A percentile compares a stretch with the other conserved stretches of the same genome.
phyloP scores from a whole-genome alignment of 2,797 vertebrate species.

The Megalops cyprinoides region DNA sequence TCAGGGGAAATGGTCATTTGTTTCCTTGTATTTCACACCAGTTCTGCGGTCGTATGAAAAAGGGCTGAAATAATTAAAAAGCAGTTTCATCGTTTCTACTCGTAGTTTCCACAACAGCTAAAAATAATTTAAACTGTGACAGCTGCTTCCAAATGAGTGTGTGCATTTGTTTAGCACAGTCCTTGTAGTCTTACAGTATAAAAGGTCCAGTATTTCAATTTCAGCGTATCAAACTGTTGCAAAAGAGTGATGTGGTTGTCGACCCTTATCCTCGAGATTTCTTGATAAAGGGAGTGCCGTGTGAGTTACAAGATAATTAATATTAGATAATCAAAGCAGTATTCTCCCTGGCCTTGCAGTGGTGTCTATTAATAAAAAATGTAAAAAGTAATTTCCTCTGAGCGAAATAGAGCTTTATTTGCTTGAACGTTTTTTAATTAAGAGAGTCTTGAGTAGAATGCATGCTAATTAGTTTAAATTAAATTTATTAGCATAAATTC shows the following conservation, averaged over 20 bases:
- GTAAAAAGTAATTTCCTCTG: conserved; percentile 33
- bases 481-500: conserved; percentile 34
- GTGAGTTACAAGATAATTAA: conserved; percentile 33
- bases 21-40: neutral
- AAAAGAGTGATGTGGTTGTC: neutral
- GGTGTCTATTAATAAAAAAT: conserved; percentile 26
- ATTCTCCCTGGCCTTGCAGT: conserved; percentile 18
- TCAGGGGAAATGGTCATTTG: neutral
- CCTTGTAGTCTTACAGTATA: too few species aligned
- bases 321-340: conserved; percentile 23
- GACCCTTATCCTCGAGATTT: conserved; percentile 10
- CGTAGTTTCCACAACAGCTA: neutral
- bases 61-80: neutral
- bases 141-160: neutral
- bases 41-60: neutral
- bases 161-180: too few species aligned
- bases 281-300: conserved; percentile 11
- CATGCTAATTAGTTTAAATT: conserved; percentile 37
- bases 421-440: conserved; percentile 34
- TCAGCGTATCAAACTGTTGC: neutral
- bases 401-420: conserved; percentile 38
- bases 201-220: too few species aligned
- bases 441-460: conserved; percentile 33
- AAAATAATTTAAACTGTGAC: neutral
- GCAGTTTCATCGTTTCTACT: neutral